A percentile compares a stretch with the other conserved stretches of the same genome.
Evolutionary conservation across 2,888 invertebrate genomes (phyloP).

Genomic region (Ophion obscuratus): DNA sequence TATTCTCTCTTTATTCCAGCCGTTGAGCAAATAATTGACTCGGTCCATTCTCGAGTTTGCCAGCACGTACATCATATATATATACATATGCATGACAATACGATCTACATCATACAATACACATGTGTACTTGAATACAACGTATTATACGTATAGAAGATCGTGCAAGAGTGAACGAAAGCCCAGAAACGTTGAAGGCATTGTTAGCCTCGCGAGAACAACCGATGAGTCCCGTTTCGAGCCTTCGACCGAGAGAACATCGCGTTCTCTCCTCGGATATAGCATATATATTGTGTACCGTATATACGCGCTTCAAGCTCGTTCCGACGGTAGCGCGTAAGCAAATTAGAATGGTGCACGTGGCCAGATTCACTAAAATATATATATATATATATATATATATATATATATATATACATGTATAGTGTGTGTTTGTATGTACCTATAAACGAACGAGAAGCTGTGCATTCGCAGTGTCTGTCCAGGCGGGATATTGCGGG

Average conservation of each 20-base stretch:
- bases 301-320: conserved; percentile 56
- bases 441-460: conserved; percentile 9
- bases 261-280: conserved; percentile 49
- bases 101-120: conserved; percentile 3
- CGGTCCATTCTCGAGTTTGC: conserved; percentile 31
- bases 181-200: conserved; percentile 32
- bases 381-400: conserved; percentile 12
- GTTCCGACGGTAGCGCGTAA: conserved; percentile 75
- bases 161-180: conserved; percentile 52
- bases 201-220: conserved; percentile 51
- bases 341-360: conserved; percentile 81
- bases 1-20: conserved; percentile 46
- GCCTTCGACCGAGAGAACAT: conserved; percentile 67
- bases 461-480: conserved; percentile 70
- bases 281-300: not conserved
- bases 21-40: conserved; percentile 58
- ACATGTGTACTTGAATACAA: conserved; percentile 1
- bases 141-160: conserved; percentile 22
- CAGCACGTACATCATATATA: conserved; percentile 9
- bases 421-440: not conserved
- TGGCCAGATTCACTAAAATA: conserved; percentile 73
- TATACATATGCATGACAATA: not conserved
- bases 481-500: conserved; percentile 58
- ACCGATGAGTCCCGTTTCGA: conserved; percentile 62
- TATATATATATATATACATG: conserved; percentile 8